These are phyloP conservation scores for Vanacampus margaritifer DNA, from an alignment of 2,113 vertebrate species.

Conservation along the genomic window DNA sequence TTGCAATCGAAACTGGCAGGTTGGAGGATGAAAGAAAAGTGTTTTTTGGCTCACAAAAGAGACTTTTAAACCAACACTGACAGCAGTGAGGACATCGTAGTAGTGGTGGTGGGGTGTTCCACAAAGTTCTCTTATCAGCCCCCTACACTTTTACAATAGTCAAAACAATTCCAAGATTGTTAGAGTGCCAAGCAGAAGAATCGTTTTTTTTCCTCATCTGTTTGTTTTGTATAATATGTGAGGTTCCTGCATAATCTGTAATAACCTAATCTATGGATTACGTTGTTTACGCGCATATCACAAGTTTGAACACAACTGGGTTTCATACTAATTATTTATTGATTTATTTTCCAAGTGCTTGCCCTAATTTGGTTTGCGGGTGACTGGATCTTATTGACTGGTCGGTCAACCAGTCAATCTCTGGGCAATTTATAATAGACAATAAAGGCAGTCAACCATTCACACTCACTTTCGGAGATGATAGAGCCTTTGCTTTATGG, in stretches of 20 bases:
- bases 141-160: neutral
- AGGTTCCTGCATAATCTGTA: neutral
- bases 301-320: neutral
- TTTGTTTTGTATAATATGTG: too few species aligned
- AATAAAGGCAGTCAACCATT: too few species aligned
- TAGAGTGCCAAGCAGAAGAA: too few species aligned
- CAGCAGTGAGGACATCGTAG: neutral
- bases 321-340: neutral
- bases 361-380: neutral
- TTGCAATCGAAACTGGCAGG: constrained; percentile 33
- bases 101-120: neutral
- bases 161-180: neutral
- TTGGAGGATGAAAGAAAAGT: constrained; percentile 4
- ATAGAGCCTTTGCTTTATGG: too few species aligned
- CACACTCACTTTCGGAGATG: too few species aligned
- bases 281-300: neutral
- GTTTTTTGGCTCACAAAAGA: neutral
- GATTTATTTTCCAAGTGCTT: neutral
- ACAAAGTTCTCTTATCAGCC: neutral
- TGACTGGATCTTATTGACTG: neutral
- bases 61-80: neutral
- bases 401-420: neutral
- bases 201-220: too few species aligned
- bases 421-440: neutral
- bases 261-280: neutral